phyloP scores from a whole-genome alignment of 2,888 invertebrate species.

The Chalcis sispes region DNA sequence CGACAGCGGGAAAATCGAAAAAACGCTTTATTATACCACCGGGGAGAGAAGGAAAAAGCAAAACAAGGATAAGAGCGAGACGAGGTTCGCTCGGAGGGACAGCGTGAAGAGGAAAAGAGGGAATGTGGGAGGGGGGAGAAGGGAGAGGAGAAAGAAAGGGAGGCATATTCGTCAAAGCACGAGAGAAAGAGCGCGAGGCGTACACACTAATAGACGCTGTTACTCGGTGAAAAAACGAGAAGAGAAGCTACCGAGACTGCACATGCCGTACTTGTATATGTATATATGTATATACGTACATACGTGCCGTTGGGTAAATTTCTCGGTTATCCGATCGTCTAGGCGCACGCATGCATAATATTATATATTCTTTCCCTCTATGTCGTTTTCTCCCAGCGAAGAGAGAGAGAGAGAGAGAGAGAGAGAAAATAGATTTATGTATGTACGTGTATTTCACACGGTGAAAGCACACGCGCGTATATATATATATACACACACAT shows the following conservation, averaged over 20 bases:
- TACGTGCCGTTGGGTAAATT: conserved; percentile 60
- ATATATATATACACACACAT: too few relatives aligned
- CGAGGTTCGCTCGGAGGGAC: conserved; percentile 35
- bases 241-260: not conserved
- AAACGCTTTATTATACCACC: not conserved
- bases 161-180: conserved; percentile 38
- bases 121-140: not conserved
- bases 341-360: conserved; percentile 59
- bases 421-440: not conserved
- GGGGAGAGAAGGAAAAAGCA: not conserved
- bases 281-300: not conserved
- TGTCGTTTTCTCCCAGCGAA: conserved; percentile 26
- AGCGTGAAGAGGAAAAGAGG: not conserved
- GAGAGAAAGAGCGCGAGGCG: not conserved
- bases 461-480: not conserved
- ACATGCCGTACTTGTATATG: not conserved
- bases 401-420: conserved; percentile 17
- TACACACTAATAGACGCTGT: conserved; percentile 36
- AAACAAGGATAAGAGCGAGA: not conserved
- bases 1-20: conserved; percentile 29
- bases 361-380: not conserved
- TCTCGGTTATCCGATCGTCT: conserved; percentile 62
- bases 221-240: too few relatives aligned
- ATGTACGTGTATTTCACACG: too few relatives aligned
- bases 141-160: not conserved